Evolutionary conservation across 2,888 invertebrate species (phyloP).

Genomic region (Volucella inflata): DNA sequence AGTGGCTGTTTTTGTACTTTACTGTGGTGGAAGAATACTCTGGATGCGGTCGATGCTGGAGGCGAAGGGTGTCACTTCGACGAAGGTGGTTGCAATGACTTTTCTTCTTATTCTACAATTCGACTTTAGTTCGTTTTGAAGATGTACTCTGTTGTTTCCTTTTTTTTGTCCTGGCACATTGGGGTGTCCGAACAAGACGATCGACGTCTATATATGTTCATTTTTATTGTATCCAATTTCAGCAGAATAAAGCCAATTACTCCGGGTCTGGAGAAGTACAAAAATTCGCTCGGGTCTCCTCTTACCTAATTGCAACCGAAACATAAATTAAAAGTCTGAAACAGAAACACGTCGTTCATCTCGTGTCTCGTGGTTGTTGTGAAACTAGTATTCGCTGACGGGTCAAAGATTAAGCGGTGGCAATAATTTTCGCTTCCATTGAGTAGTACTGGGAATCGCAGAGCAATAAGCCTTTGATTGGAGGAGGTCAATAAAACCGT

Average conservation of each 20-base stretch:
- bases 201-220: constrained; percentile 30
- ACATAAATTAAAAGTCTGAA: constrained; percentile 84
- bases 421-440: constrained; percentile 79
- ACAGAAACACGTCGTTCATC: constrained; percentile 69
- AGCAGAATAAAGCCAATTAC: constrained; percentile 73
- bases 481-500: constrained; percentile 68
- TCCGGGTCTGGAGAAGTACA: constrained; percentile 54
- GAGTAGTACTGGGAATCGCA: constrained; percentile 36
- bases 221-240: constrained; percentile 75
- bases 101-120: constrained; percentile 58
- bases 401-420: constrained; percentile 82
- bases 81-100: constrained; percentile 44
- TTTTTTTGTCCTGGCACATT: not conserved
- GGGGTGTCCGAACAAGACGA: no score
- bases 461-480: constrained; percentile 71
- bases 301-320: constrained; percentile 83
- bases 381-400: constrained; percentile 63
- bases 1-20: constrained; percentile 48
- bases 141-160: constrained; percentile 34
- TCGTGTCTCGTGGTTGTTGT: constrained; percentile 68
- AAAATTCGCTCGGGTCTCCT: constrained; percentile 74
- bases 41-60: constrained; percentile 35
- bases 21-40: constrained; percentile 63
- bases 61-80: constrained; percentile 34
- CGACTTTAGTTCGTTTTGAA: constrained; percentile 38